A percentile compares a stretch with the other conserved stretches of the same genome.
Conservation (phyloP, 30 jellyfish, hydroid and myxozoan species). For the Aurelia coerulea region DNA sequence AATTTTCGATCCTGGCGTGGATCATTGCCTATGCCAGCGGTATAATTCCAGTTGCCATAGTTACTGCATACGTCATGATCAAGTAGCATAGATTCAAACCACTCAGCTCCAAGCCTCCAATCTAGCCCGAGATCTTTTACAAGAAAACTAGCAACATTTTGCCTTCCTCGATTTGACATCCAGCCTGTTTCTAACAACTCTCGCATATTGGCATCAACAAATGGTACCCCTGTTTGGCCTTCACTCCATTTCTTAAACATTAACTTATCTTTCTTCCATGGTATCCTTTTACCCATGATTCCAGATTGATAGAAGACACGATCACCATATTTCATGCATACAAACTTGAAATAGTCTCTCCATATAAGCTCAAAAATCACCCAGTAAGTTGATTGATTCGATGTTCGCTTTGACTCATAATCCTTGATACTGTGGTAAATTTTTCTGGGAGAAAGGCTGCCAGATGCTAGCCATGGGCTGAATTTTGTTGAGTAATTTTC, state of each 20-base stretch:
- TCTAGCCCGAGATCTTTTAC: conserved; percentile 76
- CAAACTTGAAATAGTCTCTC: conserved; percentile 82
- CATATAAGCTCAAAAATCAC: conserved; percentile 73
- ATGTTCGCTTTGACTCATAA: conserved; percentile 13
- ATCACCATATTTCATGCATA: conserved; percentile 63
- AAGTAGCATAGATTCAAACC: conserved; percentile 80
- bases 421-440: conserved; percentile 34
- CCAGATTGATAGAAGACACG: conserved; percentile 57
- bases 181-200: conserved; percentile 75
- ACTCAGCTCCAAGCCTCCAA: conserved; percentile 91
- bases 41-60: conserved; percentile 86
- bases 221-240: conserved; percentile 82
- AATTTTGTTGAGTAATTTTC: conserved; percentile 73
- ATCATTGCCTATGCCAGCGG: conserved; percentile 87
- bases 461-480: conserved; percentile 80
- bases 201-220: conserved; percentile 85
- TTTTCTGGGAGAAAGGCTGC: conserved; percentile 72
- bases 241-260: conserved; percentile 72
- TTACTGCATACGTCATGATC: conserved; percentile 85
- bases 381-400: conserved; percentile 80
- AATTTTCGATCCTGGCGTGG: conserved; percentile 79
- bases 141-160: conserved; percentile 77
- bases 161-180: conserved; percentile 89
- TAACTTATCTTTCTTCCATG: conserved; percentile 59
- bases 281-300: conserved; percentile 61